These are phyloP conservation scores for Parauchenoglanis punctatus DNA, from an alignment of 2,797 vertebrate species.

Conservation along the genomic window DNA sequence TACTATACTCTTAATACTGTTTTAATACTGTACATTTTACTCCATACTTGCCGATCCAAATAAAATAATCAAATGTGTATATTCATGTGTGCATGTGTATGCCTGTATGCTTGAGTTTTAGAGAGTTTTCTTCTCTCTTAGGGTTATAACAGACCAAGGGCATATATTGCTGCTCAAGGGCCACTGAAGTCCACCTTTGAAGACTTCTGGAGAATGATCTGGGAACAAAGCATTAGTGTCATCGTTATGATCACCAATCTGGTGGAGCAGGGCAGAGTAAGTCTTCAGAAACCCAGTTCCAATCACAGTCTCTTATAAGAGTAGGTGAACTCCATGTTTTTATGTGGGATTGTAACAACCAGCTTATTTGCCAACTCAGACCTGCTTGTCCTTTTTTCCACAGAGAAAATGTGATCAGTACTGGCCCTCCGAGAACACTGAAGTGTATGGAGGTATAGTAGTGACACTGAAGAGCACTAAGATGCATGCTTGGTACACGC, in stretches of 20 bases:
- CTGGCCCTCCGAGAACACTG: constrained; percentile 94
- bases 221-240: constrained; percentile 96
- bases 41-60: too few species aligned
- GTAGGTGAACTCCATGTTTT: background rate
- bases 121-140: constrained; percentile 68
- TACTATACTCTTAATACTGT: too few species aligned
- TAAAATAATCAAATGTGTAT: background rate
- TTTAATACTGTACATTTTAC: too few species aligned
- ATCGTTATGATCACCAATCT: constrained; percentile 99
- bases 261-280: constrained; percentile 97
- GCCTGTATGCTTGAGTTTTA: background rate
- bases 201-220: constrained; percentile 99
- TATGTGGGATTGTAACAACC: background rate
- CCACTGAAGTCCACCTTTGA: constrained; percentile 98
- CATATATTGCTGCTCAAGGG: constrained; percentile 97
- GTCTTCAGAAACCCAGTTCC: constrained; percentile 56
- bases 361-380: background rate
- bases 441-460: constrained; percentile 94
- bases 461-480: constrained; percentile 95
- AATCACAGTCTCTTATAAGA: background rate
- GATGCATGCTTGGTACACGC: constrained; percentile 93
- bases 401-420: constrained; percentile 99
- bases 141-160: constrained; percentile 96
- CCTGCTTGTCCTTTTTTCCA: background rate
- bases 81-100: background rate